Evolutionary conservation across 2,888 invertebrate genomes (phyloP).

Genomic region (Vandiemenella viatica): DNA sequence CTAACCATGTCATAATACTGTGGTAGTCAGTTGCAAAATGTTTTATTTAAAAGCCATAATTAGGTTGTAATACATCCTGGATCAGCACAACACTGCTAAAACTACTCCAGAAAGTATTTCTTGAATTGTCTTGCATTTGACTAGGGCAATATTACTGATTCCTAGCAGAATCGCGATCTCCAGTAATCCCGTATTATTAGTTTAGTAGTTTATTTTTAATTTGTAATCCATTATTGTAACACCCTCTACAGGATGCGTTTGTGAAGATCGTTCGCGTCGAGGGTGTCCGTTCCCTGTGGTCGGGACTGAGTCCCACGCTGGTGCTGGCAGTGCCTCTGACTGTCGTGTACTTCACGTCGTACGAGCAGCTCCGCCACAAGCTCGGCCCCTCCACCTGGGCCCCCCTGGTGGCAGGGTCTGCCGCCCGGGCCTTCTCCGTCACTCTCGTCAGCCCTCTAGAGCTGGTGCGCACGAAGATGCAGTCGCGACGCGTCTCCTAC

Average conservation of each 20-base stretch:
- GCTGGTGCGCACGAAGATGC: slow-evolving; percentile 95
- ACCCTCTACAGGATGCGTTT: slow-evolving; percentile 86
- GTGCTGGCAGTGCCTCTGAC: slow-evolving; percentile 92
- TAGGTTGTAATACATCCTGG: too few relatives aligned
- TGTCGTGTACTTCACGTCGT: slow-evolving; percentile 90
- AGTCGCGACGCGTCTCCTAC: slow-evolving; percentile 78
- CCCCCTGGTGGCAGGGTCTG: slow-evolving; percentile 71
- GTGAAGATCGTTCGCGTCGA: slow-evolving; percentile 79
- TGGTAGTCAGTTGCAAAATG: too few relatives aligned
- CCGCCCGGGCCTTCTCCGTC: slow-evolving; percentile 69
- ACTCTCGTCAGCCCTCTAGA: slow-evolving; percentile 88
- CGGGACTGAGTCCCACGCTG: slow-evolving; percentile 90
- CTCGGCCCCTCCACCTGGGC: slow-evolving; percentile 36
- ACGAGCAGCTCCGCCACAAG: slow-evolving; percentile 65
- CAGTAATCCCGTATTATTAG: too few relatives aligned
- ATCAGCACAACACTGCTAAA: too few relatives aligned
- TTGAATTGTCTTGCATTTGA: too few relatives aligned
- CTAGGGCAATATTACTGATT: too few relatives aligned
- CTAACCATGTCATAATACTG: too few relatives aligned
- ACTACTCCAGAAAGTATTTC: too few relatives aligned
- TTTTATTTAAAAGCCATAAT: too few relatives aligned
- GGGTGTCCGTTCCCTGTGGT: slow-evolving; percentile 86
- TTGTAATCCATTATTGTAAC: too few relatives aligned
- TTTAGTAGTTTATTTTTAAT: too few relatives aligned
- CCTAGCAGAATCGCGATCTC: too few relatives aligned